phyloP scores from a whole-genome alignment of 2,113 vertebrate genomes.

The Percina caprodes region DNA sequence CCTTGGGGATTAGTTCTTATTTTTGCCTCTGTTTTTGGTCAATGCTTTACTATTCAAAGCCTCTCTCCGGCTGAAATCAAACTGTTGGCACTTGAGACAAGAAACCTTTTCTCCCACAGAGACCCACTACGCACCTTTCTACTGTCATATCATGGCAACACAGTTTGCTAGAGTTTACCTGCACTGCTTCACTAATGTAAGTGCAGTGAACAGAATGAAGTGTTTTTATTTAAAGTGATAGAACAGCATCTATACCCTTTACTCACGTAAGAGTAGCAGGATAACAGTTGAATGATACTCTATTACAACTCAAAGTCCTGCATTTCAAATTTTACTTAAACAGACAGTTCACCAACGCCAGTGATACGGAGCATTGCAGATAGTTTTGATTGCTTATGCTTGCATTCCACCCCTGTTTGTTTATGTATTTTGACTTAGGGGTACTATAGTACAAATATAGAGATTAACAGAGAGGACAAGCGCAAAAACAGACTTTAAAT shows the following conservation, averaged over 20 bases:
- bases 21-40: conserved; percentile 72
- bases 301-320: background rate
- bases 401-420: background rate
- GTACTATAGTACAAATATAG: background rate
- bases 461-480: background rate
- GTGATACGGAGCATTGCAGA: background rate
- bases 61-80: conserved; percentile 70
- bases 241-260: background rate
- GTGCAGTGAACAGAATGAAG: background rate
- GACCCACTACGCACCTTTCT: conserved; percentile 42
- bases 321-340: background rate
- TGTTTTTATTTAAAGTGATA: background rate
- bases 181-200: background rate
- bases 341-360: background rate
- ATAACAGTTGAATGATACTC: background rate
- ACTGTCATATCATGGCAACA: background rate
- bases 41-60: conserved; percentile 75
- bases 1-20: conserved; percentile 76
- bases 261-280: background rate
- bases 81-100: conserved; percentile 49
- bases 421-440: background rate
- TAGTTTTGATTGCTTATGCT: background rate
- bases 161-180: background rate
- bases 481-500: background rate
- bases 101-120: conserved; percentile 44